Conservation (phyloP, 1,140 invertebrate genomes). For the Trachymyrmex cornetzi region DNA sequence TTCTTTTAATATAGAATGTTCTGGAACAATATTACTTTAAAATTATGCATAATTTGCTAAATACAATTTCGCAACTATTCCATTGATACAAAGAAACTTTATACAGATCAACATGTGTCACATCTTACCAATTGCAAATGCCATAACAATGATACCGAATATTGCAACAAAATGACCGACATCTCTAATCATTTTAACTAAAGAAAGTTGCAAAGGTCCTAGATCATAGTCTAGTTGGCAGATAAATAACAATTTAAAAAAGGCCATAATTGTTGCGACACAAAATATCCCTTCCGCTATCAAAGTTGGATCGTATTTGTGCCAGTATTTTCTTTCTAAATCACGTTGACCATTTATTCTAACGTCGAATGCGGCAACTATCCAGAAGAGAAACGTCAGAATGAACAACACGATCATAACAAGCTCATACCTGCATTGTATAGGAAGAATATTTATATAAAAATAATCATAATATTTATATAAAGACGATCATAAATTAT, state of each 20-base stretch:
- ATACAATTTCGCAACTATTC: not conserved
- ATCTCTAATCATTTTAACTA: conserved; percentile 88
- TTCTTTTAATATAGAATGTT: not conserved
- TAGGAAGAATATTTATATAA: conserved; percentile 8
- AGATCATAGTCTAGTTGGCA: conserved; percentile 88
- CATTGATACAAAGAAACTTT: not conserved
- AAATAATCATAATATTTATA: not conserved
- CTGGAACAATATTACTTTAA: not conserved
- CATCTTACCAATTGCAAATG: conserved; percentile 85
- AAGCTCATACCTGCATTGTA: conserved; percentile 81
- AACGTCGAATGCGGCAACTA: conserved; percentile 85
- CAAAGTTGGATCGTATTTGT: conserved; percentile 90
- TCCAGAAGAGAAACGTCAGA: conserved; percentile 87
- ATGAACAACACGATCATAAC: conserved; percentile 85
- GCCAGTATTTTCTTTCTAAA: conserved; percentile 90
- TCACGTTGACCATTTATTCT: conserved; percentile 83
- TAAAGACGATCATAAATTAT: conserved; percentile 20
- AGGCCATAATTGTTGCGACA: conserved; percentile 91
- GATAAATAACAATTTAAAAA: conserved; percentile 87
- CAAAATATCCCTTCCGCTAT: conserved; percentile 92
- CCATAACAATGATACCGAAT: conserved; percentile 87
- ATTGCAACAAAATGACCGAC: conserved; percentile 87
- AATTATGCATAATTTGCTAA: conserved; percentile 5
- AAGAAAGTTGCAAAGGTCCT: conserved; percentile 88
- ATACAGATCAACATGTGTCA: not conserved